Conservation (phyloP, 1,140 invertebrate genomes). For the Cotesia glomerata region DNA sequence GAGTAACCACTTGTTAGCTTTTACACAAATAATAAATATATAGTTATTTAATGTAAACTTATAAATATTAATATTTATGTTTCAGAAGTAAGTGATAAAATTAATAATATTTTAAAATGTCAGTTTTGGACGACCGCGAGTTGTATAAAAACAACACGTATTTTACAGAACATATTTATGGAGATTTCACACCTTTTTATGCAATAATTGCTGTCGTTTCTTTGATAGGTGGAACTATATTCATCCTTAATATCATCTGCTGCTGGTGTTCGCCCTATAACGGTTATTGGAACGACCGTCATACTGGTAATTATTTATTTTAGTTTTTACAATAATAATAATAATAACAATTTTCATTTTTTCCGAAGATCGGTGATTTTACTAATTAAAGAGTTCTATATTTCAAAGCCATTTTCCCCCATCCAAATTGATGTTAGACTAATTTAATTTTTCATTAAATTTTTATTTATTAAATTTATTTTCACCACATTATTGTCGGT, state of each 20-base stretch:
- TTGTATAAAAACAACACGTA: slow-evolving; percentile 73
- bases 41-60: slow-evolving; percentile 7
- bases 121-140: slow-evolving; percentile 70
- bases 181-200: slow-evolving; percentile 78
- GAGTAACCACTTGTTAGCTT: slow-evolving; percentile 19
- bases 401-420: no score
- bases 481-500: no score
- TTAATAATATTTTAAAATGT: slow-evolving; percentile 63
- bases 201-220: slow-evolving; percentile 78
- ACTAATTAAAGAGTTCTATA: no score
- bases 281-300: slow-evolving; percentile 80
- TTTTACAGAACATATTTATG: slow-evolving; percentile 68
- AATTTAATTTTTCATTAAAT: no score
- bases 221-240: slow-evolving; percentile 70
- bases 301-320: slow-evolving; percentile 76
- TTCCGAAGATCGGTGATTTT: no score
- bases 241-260: slow-evolving; percentile 77
- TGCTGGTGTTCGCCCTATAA: slow-evolving; percentile 81
- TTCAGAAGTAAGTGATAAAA: slow-evolving; percentile 56
- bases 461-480: no score
- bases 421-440: no score
- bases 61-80: slow-evolving; percentile 46
- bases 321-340: not conserved
- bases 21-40: not conserved
- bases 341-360: slow-evolving; percentile 16